phyloP scores from a whole-genome alignment of 2,888 invertebrate genomes.

The Macrosiphum euphorbiae region DNA sequence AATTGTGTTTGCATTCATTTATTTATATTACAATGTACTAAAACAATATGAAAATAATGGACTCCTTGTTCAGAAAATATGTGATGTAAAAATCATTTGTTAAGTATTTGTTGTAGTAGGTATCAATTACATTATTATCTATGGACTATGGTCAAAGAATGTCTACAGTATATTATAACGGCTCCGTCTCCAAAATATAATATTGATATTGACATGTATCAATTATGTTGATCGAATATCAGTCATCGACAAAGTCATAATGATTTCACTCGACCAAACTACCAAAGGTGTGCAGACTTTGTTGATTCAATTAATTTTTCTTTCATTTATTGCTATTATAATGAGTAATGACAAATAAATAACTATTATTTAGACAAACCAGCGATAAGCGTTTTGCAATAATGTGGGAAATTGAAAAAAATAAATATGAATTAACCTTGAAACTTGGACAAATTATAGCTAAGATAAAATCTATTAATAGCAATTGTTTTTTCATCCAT shows the following conservation, averaged over 20 bases:
- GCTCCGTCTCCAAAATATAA: background rate
- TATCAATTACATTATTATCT: background rate
- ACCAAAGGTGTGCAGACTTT: background rate
- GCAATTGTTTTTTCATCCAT: background rate
- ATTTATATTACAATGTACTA: no score
- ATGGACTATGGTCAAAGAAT: background rate
- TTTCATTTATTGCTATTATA: background rate
- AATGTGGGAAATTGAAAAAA: background rate
- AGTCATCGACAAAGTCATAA: background rate
- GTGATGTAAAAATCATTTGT: background rate
- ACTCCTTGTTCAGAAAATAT: background rate
- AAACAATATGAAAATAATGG: background rate
- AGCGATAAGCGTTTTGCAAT: background rate
- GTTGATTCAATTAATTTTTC: background rate
- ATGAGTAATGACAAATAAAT: background rate
- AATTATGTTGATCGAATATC: background rate
- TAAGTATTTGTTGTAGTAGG: background rate
- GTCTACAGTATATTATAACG: no score
- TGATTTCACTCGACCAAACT: background rate
- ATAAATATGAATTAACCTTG: background rate
- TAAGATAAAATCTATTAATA: background rate
- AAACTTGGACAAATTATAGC: background rate
- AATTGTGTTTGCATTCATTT: no score
- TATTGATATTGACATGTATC: background rate
- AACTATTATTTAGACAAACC: background rate